A percentile compares a stretch with the other conserved stretches of the same genome.
phyloP scores from a whole-genome alignment of 2,888 invertebrate species.

The Eilema caniola region DNA sequence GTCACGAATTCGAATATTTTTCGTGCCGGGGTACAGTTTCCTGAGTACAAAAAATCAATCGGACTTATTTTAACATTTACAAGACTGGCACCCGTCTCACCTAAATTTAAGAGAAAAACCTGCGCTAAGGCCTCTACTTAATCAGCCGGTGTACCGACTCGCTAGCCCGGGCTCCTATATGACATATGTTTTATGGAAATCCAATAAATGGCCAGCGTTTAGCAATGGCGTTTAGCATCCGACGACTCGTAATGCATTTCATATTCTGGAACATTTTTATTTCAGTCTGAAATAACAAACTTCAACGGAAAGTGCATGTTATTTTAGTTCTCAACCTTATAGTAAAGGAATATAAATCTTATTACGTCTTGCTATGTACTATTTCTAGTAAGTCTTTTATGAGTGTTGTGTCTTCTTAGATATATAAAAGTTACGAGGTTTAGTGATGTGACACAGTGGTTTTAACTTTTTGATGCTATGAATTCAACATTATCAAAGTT shows the following conservation, averaged over 20 bases:
- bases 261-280: background rate
- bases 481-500: background rate
- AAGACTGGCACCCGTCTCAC: too few relatives aligned
- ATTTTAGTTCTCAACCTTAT: constrained; percentile 24
- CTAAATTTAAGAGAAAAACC: too few relatives aligned
- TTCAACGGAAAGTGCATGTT: constrained; percentile 46
- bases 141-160: too few relatives aligned
- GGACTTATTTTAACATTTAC: too few relatives aligned
- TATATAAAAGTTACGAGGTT: background rate
- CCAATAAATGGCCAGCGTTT: background rate
- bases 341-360: background rate
- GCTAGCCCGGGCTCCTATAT: too few relatives aligned
- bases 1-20: too few relatives aligned
- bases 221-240: background rate
- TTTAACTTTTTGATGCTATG: too few relatives aligned
- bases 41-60: too few relatives aligned
- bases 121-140: too few relatives aligned
- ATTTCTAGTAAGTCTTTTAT: background rate
- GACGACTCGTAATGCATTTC: background rate
- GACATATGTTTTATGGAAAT: too few relatives aligned
- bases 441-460: background rate
- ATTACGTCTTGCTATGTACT: background rate
- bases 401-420: background rate
- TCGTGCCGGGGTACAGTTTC: too few relatives aligned
- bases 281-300: constrained; percentile 33